phyloP scores from a whole-genome alignment of 2,888 invertebrate genomes.

The Myathropa florea region DNA sequence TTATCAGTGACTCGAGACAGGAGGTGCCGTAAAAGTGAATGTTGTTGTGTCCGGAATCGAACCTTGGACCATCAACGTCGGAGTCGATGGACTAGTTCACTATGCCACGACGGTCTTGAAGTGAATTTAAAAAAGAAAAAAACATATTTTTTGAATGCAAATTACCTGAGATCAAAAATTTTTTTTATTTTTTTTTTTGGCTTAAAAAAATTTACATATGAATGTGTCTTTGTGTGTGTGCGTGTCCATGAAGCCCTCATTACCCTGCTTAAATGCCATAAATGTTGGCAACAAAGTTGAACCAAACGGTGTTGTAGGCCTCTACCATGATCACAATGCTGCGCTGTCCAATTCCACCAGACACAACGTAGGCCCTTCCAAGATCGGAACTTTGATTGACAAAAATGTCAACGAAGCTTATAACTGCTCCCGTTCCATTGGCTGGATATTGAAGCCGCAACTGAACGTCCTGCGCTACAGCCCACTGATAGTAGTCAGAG shows the following conservation, averaged over 20 bases:
- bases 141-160: too few species aligned
- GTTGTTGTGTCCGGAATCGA: too few species aligned
- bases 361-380: conserved; percentile 71
- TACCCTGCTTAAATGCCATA: conserved; percentile 43
- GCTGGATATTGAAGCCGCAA: conserved; percentile 69
- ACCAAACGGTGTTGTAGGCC: conserved; percentile 59
- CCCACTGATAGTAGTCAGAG: conserved; percentile 45
- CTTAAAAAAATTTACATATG: too few species aligned
- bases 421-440: conserved; percentile 54
- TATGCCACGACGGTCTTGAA: too few species aligned
- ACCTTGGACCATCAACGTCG: too few species aligned
- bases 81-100: too few species aligned
- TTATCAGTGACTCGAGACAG: too few species aligned
- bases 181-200: too few species aligned
- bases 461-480: conserved; percentile 57
- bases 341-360: conserved; percentile 72
- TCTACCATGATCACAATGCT: conserved; percentile 69
- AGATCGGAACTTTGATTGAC: conserved; percentile 72
- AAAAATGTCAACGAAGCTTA: conserved; percentile 71
- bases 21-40: too few species aligned
- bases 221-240: too few species aligned
- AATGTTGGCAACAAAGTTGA: conserved; percentile 54
- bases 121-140: too few species aligned
- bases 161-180: too few species aligned
- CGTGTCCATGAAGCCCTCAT: not conserved